Percentiles rank a stretch among this genome's conserved stretches.
Evolutionary conservation across 1,140 invertebrate species (phyloP).

Genomic region (Augochlora pura): DNA sequence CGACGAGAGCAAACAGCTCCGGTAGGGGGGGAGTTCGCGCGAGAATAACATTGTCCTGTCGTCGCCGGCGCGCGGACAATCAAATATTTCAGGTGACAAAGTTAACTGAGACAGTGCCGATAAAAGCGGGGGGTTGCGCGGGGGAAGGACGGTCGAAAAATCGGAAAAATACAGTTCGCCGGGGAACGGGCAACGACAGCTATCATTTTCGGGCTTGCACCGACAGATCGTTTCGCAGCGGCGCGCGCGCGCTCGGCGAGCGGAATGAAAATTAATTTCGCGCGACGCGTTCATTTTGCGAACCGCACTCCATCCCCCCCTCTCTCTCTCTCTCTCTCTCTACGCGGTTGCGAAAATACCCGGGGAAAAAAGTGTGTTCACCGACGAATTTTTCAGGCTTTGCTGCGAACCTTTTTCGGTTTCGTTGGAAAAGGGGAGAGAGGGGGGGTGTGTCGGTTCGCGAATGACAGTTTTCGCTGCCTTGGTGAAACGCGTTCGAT

Average conservation of each 20-base stretch:
- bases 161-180: constrained; percentile 5
- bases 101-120: not conserved
- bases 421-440: fast-evolving
- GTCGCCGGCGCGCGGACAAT: not conserved
- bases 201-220: constrained; percentile 17
- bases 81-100: not conserved
- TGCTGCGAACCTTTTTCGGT: not conserved
- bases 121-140: too few species aligned
- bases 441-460: not conserved
- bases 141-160: not conserved
- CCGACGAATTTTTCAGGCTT: not conserved
- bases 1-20: too few species aligned
- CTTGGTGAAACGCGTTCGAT: constrained; percentile 1
- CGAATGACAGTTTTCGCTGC: not conserved
- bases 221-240: not conserved
- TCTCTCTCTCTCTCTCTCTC: not conserved
- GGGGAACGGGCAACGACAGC: constrained; percentile 19
- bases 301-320: not conserved
- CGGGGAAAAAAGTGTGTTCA: not conserved
- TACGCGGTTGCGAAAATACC: constrained; percentile 1
- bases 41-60: not conserved
- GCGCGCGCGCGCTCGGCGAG: not conserved
- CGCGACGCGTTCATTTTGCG: not conserved
- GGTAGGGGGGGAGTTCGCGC: too few species aligned
- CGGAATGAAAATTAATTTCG: constrained; percentile 32